Conservation (phyloP, 2,113 vertebrate genomes). For the Aleadryas rufinucha region DNA sequence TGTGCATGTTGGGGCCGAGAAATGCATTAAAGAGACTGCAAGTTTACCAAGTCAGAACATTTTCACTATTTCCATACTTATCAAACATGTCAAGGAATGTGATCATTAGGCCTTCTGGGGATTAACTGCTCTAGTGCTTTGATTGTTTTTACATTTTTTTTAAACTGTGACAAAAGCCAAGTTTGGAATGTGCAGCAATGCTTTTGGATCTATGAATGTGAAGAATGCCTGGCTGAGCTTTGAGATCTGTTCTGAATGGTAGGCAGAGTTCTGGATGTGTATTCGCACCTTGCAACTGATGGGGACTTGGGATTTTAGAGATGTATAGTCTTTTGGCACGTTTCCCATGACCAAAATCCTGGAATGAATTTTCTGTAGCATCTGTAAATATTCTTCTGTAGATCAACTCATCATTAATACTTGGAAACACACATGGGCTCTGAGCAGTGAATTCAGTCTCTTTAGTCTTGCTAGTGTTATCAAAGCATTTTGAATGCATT, state of each 20-base stretch:
- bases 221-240: neutral
- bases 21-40: slow-evolving; percentile 18
- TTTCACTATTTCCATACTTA: slow-evolving; percentile 68
- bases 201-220: slow-evolving; percentile 16
- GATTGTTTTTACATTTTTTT: neutral
- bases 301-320: neutral
- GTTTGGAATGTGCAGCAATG: slow-evolving; percentile 11
- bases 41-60: slow-evolving; percentile 64
- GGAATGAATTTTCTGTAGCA: neutral
- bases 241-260: neutral
- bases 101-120: slow-evolving; percentile 58
- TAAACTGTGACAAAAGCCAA: slow-evolving; percentile 31
- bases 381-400: neutral
- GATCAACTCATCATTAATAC: neutral
- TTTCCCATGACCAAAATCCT: neutral
- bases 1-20: slow-evolving; percentile 25
- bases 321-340: slow-evolving; percentile 6
- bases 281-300: neutral
- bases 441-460: neutral
- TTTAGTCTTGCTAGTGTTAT: neutral
- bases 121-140: slow-evolving; percentile 53
- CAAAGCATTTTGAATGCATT: neutral
- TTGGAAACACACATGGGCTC: neutral
- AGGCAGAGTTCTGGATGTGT: neutral
- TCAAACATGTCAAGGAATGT: slow-evolving; percentile 57